Conservation (phyloP, 2,888 invertebrate genomes). For the Drosophila conformis region DNA sequence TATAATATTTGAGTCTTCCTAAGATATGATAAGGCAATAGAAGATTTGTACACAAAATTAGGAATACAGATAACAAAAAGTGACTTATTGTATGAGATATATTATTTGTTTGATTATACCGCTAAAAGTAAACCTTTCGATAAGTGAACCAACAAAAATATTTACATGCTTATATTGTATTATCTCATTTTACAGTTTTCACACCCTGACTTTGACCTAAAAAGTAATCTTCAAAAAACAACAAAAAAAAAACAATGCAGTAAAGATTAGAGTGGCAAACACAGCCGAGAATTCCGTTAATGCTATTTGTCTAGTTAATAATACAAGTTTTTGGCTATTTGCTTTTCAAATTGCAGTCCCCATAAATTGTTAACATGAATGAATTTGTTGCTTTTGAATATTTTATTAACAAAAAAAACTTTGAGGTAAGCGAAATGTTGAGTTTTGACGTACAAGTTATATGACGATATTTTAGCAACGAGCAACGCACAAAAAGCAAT, state of each 20-base stretch:
- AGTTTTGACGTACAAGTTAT: constrained; percentile 13
- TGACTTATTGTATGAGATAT: not conserved
- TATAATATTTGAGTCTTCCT: not conserved
- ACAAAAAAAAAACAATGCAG: not conserved
- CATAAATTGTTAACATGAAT: constrained; percentile 23
- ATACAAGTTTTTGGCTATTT: not conserved
- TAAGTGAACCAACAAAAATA: not conserved
- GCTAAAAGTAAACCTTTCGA: not conserved
- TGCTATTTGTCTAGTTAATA: constrained; percentile 1
- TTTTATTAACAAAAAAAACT: not conserved
- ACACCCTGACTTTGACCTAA: constrained; percentile 31
- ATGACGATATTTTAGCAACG: constrained; percentile 20
- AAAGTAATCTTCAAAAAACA: constrained; percentile 6
- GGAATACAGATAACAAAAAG: not conserved
- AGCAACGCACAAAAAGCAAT: constrained; percentile 8
- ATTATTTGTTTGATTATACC: not conserved
- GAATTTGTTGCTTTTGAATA: constrained; percentile 2
- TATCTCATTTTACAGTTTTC: not conserved
- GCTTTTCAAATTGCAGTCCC: not conserved
- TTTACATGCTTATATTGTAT: not conserved
- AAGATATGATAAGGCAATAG: not conserved
- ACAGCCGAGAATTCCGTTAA: not conserved
- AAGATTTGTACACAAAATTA: not conserved
- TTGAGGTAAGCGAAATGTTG: constrained; percentile 15
- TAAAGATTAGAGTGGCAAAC: constrained; percentile 14